Base-by-base conservation (phyloP, 2,888 invertebrate genomes). In the Dasypogon diadema region DNA sequence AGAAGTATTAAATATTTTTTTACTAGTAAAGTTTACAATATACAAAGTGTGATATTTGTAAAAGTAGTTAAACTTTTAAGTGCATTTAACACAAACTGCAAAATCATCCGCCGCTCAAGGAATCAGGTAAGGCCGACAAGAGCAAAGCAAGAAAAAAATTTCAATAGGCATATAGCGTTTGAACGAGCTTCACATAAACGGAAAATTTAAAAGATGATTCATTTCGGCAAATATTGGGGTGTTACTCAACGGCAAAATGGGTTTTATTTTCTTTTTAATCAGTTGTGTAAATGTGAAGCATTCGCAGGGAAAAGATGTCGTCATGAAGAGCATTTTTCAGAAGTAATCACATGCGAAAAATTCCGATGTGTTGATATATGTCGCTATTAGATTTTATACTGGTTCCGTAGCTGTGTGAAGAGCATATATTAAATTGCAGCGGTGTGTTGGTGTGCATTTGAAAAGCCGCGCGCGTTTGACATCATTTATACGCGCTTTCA, bases 401-500 rank as follows among this genome's bases (percentile, higher is more conserved):
- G 30, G 14, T 30, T 8, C 12, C 14, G 2, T 54, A 21, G 18
- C 54, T 21, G 54, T 21, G 16, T 54, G 54, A 14, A 51, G 14
- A 54, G 4, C 18, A 54, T 21, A 18, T 30, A 18, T 37, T 18
- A 14, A 16, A 46, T 42, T 34, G 68, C 48, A 6, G 18, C 22
- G 10, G 56, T n/a, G 10, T 12, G 54, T 6, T 34, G 30, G 54
- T 51, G 30, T 70, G 54, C 54, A 70, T 70, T 54, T 70, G 54
- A 54, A 70, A 70, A 70, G 70, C 70, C 51, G 70, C 70, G 70
- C 70, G 70, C 51, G 70, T 70, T 70, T 70, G 70, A 70, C 70
- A 70, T 70, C 54, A 70, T 70, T 70, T 70, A 34, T 70, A 34
- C 46, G 16, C 70, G 54, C 70, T 70, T 54, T 70, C 70, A 34